Conservation (phyloP, 2,797 vertebrate species). For the Knipowitschia caucasica region DNA sequence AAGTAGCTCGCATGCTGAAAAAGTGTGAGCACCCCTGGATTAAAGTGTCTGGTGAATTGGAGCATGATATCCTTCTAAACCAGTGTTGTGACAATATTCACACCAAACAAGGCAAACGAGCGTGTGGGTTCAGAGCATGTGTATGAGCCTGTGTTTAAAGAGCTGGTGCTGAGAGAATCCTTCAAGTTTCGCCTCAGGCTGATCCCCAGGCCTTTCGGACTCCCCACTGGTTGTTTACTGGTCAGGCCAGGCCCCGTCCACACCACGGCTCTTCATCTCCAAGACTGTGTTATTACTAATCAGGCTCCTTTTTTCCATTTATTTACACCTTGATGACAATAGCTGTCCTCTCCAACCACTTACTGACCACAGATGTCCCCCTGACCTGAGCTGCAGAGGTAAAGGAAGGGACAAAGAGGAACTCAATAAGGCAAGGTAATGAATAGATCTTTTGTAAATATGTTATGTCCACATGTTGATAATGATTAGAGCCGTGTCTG, state of each 20-base stretch:
- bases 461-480: too few relatives aligned
- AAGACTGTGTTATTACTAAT: conserved; percentile 70
- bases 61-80: background rate
- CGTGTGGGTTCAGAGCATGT: conserved; percentile 53
- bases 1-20: too few relatives aligned
- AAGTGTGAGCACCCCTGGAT: too few relatives aligned
- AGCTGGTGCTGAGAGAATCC: conserved; percentile 80
- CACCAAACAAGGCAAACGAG: conserved; percentile 14
- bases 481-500: too few relatives aligned
- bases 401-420: conserved; percentile 67
- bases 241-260: conserved; percentile 51
- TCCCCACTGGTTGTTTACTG: conserved; percentile 63
- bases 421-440: conserved; percentile 4
- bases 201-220: conserved; percentile 59
- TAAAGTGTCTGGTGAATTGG: background rate
- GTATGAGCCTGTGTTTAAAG: conserved; percentile 53
- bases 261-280: conserved; percentile 80
- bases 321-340: conserved; percentile 88
- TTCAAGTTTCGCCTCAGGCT: conserved; percentile 73
- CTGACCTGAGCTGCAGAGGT: conserved; percentile 70
- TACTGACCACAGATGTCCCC: conserved; percentile 81
- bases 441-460: conserved; percentile 1
- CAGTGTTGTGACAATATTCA: conserved; percentile 16
- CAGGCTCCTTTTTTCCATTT: conserved; percentile 71
- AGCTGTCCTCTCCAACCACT: conserved; percentile 78